phyloP scores from a whole-genome alignment of 2,888 invertebrate genomes.

The Scelioninae gen. 1 region DNA sequence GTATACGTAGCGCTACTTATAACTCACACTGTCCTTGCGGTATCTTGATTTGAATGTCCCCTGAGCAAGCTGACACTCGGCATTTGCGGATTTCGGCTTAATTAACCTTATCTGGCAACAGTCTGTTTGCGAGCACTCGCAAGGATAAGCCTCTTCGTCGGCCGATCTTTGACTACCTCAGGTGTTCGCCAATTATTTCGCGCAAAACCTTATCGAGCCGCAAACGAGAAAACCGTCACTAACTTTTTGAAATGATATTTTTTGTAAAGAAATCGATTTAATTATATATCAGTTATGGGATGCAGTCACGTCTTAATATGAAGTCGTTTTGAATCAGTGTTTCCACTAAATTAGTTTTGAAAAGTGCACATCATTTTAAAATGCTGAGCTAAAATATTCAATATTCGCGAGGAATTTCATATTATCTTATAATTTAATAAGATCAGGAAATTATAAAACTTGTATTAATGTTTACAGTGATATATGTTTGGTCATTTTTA shows the following conservation, averaged over 20 bases:
- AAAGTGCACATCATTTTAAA: too few species aligned
- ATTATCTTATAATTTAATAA: too few species aligned
- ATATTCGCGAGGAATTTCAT: too few species aligned
- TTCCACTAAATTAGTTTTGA: background rate
- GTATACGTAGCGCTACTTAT: slow-evolving; percentile 63
- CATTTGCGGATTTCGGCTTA: slow-evolving; percentile 75
- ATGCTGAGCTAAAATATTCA: too few species aligned
- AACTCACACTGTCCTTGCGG: slow-evolving; percentile 63
- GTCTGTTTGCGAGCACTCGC: slow-evolving; percentile 56
- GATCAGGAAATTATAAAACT: too few species aligned
- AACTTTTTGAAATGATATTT: slow-evolving; percentile 19
- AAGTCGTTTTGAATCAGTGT: background rate
- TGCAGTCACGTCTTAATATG: background rate
- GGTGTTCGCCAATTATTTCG: slow-evolving; percentile 62
- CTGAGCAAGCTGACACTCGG: slow-evolving; percentile 61
- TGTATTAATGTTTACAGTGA: too few species aligned
- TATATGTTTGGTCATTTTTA: too few species aligned
- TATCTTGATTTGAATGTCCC: slow-evolving; percentile 66
- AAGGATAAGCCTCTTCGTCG: slow-evolving; percentile 52
- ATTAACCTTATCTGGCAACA: slow-evolving; percentile 74
- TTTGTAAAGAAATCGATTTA: slow-evolving; percentile 28
- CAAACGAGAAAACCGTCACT: slow-evolving; percentile 37
- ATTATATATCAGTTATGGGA: slow-evolving; percentile 44
- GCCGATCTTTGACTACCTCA: slow-evolving; percentile 57
- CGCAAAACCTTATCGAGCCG: slow-evolving; percentile 42